Evolutionary conservation across 2,888 invertebrate species (phyloP).

Genomic region (Tanytarsus gracilentus): DNA sequence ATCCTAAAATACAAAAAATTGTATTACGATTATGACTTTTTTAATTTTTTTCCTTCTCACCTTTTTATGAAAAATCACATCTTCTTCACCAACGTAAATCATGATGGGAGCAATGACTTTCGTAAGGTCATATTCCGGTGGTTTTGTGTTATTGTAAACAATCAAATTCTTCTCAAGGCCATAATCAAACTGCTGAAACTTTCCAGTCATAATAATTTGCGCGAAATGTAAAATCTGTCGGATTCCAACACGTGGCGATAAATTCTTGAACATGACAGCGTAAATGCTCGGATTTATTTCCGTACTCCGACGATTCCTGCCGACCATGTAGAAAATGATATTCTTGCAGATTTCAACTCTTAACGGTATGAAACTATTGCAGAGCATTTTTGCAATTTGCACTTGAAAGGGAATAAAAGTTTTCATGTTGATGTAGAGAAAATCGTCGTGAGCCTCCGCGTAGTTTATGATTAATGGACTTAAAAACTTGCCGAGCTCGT

Average conservation of each 20-base stretch:
- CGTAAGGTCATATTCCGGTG: slow-evolving; percentile 44
- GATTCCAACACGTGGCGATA: not conserved
- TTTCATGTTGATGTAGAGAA: not conserved
- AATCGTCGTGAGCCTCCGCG: not conserved
- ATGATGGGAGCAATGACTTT: slow-evolving; percentile 42
- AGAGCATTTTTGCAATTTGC: not conserved
- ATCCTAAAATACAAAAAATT: not conserved
- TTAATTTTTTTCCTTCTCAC: not conserved
- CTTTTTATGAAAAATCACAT: not conserved
- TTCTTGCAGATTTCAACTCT: slow-evolving; percentile 2
- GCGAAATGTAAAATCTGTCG: slow-evolving; percentile 48
- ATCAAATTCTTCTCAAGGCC: slow-evolving; percentile 41
- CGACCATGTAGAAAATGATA: not conserved
- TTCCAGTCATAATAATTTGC: slow-evolving; percentile 40
- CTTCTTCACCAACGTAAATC: not conserved
- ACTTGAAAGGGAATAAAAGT: not conserved
- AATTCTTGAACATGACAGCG: not conserved
- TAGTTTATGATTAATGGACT: not conserved
- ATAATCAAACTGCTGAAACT: slow-evolving; percentile 44
- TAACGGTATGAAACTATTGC: not conserved
- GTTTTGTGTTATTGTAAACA: slow-evolving; percentile 42
- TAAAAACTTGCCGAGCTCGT: not conserved
- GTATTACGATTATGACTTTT: not conserved
- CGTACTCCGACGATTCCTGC: not conserved
- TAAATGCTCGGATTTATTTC: not conserved